phyloP scores from a whole-genome alignment of 2,113 vertebrate genomes.

The Alosa alosa region DNA sequence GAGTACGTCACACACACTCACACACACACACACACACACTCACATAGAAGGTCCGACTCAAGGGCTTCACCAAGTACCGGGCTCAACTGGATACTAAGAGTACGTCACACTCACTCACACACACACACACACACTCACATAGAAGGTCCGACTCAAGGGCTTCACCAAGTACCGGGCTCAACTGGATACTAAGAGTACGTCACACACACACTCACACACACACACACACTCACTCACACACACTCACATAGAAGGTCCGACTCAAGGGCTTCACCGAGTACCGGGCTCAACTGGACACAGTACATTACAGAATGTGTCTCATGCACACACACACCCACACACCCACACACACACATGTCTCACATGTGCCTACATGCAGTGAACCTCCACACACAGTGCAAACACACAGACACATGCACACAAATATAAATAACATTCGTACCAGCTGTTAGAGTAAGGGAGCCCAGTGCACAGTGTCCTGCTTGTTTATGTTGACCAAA shows the following conservation, averaged over 20 bases:
- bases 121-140: neutral
- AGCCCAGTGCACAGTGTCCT: no score
- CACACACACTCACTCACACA: no score
- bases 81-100: slow-evolving; percentile 95
- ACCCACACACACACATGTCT: neutral
- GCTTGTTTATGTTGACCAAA: no score
- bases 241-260: neutral
- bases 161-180: slow-evolving; percentile 94
- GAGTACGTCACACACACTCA: neutral
- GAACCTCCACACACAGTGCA: no score
- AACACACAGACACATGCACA: neutral
- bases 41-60: slow-evolving; percentile 79
- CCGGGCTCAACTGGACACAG: neutral
- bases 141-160: slow-evolving; percentile 87
- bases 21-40: neutral
- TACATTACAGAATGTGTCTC: slow-evolving; percentile 73
- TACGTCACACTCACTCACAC: neutral
- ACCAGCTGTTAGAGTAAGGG: no score
- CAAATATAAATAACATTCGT: neutral
- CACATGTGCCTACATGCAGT: no score
- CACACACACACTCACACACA: neutral
- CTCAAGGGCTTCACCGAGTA: neutral
- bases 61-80: slow-evolving; percentile 92
- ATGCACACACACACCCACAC: neutral
- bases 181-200: slow-evolving; percentile 85